Conservation (phyloP, 2,113 vertebrate species). For the Xyrauchen texanus region DNA sequence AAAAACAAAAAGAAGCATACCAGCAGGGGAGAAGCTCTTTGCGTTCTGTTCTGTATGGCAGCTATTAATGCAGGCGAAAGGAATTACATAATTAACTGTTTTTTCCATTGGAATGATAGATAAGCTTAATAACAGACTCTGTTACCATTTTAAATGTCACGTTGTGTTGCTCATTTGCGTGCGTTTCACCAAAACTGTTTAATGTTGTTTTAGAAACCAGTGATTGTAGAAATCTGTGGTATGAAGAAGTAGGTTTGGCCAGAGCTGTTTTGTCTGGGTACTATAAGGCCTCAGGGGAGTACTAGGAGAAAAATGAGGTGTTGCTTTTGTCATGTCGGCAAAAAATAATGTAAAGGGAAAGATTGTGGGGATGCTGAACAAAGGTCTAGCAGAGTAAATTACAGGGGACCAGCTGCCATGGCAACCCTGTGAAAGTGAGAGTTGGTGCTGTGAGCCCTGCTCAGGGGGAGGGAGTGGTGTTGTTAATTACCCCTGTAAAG, state of each 20-base stretch:
- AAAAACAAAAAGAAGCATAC: too few species aligned
- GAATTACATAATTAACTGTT: neutral
- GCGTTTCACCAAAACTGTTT: neutral
- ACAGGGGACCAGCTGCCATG: constrained; percentile 51
- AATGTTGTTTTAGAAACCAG: constrained; percentile 1
- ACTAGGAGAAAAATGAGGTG: constrained; percentile 15
- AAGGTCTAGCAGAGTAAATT: constrained; percentile 40
- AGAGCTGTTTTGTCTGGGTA: constrained; percentile 3
- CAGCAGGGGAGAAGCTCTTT: neutral
- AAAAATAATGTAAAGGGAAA: constrained; percentile 20
- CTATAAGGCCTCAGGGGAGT: constrained; percentile 19
- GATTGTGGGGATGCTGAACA: constrained; percentile 54
- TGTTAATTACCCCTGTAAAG: constrained; percentile 35
- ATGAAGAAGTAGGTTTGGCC: neutral
- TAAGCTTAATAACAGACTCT: constrained; percentile 21
- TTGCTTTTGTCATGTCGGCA: constrained; percentile 31
- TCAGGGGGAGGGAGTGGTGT: neutral
- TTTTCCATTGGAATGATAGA: constrained; percentile 17
- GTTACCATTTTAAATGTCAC: neutral
- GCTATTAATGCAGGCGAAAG: neutral
- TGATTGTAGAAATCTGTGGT: neutral
- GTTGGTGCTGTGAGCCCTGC: constrained; percentile 2
- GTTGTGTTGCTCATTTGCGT: neutral
- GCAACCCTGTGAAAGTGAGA: constrained; percentile 39
- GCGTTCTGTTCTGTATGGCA: neutral